These are phyloP conservation scores for Agelas oroides DNA, from an alignment of 37 sponge, comb jelly and placozoan species.

Conservation along the genomic window DNA sequence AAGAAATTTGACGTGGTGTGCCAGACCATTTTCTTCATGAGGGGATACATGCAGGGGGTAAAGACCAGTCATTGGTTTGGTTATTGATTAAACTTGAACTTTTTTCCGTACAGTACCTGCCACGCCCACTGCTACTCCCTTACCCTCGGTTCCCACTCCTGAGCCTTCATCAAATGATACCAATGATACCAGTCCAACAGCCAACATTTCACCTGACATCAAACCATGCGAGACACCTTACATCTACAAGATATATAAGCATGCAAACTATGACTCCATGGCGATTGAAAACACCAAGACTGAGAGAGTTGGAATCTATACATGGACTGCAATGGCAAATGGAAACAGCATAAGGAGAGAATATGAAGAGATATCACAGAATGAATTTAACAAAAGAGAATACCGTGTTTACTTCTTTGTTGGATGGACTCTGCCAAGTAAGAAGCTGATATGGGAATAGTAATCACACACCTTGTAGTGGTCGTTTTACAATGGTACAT, in stretches of 20 bases:
- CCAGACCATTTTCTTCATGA: no score
- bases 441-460: not conserved
- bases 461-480: no score
- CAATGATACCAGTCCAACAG: not conserved
- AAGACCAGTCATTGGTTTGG: no score
- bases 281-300: conserved; percentile 37
- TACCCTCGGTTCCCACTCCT: no score
- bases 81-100: no score
- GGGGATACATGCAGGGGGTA: no score
- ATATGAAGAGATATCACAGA: not conserved
- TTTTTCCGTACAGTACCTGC: no score
- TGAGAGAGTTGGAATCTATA: conserved; percentile 13
- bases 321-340: conserved; percentile 12
- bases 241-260: conserved; percentile 40
- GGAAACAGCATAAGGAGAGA: not conserved
- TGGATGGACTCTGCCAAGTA: conserved; percentile 23
- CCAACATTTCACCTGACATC: conserved; percentile 23
- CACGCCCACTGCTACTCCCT: no score
- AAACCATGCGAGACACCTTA: conserved; percentile 9
- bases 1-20: no score
- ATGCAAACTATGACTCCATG: conserved; percentile 5
- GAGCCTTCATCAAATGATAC: no score
- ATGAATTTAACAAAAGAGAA: not conserved
- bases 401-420: not conserved
- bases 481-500: no score